Evolutionary conservation across 2,113 vertebrate species (phyloP).

Genomic region (Carassius auratus): DNA sequence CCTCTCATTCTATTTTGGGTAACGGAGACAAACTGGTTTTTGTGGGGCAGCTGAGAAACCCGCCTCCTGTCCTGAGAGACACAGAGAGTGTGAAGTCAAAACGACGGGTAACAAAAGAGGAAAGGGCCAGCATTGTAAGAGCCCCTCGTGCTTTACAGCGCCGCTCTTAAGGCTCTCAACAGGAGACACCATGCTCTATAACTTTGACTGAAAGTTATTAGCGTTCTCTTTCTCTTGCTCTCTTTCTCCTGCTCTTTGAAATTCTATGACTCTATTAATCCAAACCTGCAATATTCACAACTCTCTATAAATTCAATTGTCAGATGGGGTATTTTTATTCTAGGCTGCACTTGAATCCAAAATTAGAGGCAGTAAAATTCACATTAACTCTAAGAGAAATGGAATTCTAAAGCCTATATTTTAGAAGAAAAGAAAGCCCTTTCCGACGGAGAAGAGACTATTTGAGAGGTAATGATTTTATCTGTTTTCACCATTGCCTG

Average conservation of each 20-base stretch:
- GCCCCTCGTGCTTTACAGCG: slow-evolving; percentile 52
- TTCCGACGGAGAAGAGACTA: slow-evolving; percentile 88
- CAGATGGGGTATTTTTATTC: slow-evolving; percentile 88
- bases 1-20: slow-evolving; percentile 27
- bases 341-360: slow-evolving; percentile 88
- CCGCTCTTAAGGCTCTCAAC: slow-evolving; percentile 52
- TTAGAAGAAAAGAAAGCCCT: slow-evolving; percentile 87
- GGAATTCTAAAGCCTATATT: slow-evolving; percentile 90
- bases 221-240: slow-evolving; percentile 70
- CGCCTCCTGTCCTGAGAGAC: slow-evolving; percentile 13
- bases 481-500: slow-evolving; percentile 83
- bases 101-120: slow-evolving; percentile 41
- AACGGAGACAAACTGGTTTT: slow-evolving; percentile 33
- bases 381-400: slow-evolving; percentile 89
- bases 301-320: slow-evolving; percentile 98
- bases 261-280: slow-evolving; percentile 92
- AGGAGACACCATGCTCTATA: slow-evolving; percentile 61
- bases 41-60: slow-evolving; percentile 21
- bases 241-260: slow-evolving; percentile 78
- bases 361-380: slow-evolving; percentile 97
- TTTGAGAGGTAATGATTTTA: slow-evolving; percentile 98
- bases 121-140: slow-evolving; percentile 9
- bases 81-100: slow-evolving; percentile 21
- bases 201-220: slow-evolving; percentile 74
- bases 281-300: slow-evolving; percentile 94